These are phyloP conservation scores for Thalpophila matura DNA, from an alignment of 2,888 invertebrate genomes.

Conservation along the genomic window DNA sequence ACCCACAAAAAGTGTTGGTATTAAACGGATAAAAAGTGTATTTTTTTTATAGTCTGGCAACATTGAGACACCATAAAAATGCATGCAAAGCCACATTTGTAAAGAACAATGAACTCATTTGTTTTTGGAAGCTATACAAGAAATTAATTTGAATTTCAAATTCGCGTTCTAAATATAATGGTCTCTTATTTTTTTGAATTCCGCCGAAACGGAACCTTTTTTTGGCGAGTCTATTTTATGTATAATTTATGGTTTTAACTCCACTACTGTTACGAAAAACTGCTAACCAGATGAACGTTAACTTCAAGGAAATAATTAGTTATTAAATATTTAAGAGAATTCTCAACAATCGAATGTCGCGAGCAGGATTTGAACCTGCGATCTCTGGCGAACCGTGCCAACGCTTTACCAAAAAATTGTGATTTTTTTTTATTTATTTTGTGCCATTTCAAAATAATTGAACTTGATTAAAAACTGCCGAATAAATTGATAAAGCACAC, in stretches of 20 bases:
- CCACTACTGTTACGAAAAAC: neutral
- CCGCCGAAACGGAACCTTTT: slow-evolving; percentile 35
- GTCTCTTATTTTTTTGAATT: slow-evolving; percentile 15
- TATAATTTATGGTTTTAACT: slow-evolving; percentile 11
- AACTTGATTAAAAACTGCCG: neutral
- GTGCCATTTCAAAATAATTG: no score
- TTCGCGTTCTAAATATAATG: slow-evolving; percentile 39
- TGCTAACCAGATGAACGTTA: neutral
- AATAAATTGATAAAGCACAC: slow-evolving; percentile 46
- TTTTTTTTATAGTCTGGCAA: slow-evolving; percentile 62
- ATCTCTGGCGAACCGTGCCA: no score
- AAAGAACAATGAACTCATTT: slow-evolving; percentile 66
- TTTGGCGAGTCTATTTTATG: slow-evolving; percentile 11
- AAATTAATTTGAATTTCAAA: slow-evolving; percentile 75
- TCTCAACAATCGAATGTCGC: no score
- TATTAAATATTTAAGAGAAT: no score
- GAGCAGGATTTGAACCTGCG: no score
- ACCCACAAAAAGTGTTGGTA: slow-evolving; percentile 41
- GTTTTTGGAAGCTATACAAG: slow-evolving; percentile 55
- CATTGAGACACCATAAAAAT: slow-evolving; percentile 69
- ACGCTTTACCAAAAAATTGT: neutral
- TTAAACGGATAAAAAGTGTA: slow-evolving; percentile 38
- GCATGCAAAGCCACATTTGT: slow-evolving; percentile 75
- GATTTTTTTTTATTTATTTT: neutral
- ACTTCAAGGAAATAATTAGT: no score